Evolutionary conservation across 2,797 vertebrate genomes (phyloP).

Genomic region (Loris lydekkerianus): DNA sequence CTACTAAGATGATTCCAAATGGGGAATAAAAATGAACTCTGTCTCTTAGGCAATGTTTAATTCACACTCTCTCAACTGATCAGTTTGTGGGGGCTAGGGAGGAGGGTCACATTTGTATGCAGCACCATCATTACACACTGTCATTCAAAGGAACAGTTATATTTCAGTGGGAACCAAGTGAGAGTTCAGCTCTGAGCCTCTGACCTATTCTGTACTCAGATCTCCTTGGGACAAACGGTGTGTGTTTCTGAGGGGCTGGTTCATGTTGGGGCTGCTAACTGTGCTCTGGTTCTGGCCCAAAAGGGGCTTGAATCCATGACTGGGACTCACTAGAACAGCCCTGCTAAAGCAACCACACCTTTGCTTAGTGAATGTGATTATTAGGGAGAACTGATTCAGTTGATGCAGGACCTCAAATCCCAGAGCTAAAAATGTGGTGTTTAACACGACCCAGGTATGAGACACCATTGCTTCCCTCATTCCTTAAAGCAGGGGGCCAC

Average conservation of each 20-base stretch:
- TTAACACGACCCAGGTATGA: background rate
- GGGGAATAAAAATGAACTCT: slow-evolving; percentile 6
- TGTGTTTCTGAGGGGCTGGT: background rate
- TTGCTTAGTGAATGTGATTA: background rate
- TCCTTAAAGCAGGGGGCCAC: background rate
- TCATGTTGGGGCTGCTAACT: background rate
- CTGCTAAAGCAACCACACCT: background rate
- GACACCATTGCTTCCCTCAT: background rate
- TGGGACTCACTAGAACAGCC: background rate
- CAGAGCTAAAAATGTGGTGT: background rate
- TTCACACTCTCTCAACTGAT: background rate
- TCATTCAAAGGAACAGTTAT: background rate
- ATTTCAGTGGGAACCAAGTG: background rate
- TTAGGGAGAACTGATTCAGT: background rate
- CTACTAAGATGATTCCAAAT: slow-evolving; percentile 34
- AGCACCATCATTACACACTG: background rate
- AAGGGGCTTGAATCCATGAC: background rate
- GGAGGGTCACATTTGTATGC: background rate
- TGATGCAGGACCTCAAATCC: background rate
- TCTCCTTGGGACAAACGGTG: background rate
- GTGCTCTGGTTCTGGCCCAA: background rate
- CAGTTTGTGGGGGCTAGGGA: background rate
- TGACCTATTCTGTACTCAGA: background rate
- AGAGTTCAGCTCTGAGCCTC: background rate
- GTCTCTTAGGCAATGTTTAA: slow-evolving; percentile 43